These are phyloP conservation scores for Hippocampus comes DNA, from an alignment of 2,113 vertebrate genomes.

Conservation along the genomic window DNA sequence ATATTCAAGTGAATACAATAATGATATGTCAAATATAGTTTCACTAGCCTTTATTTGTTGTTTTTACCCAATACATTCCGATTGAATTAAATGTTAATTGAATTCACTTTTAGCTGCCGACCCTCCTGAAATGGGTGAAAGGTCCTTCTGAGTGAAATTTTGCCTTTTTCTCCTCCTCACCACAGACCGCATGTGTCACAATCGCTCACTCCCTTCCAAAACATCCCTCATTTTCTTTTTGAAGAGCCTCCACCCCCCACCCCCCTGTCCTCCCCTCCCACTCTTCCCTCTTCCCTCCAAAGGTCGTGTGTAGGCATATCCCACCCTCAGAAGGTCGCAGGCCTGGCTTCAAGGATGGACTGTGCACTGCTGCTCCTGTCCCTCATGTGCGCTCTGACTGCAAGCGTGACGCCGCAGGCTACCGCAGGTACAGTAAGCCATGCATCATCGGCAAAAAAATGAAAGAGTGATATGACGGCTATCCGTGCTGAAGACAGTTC, in stretches of 20 bases:
- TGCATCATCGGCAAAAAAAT: not conserved
- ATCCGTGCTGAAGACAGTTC: not conserved
- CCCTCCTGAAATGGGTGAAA: slow-evolving; percentile 73
- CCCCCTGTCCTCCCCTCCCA: not conserved
- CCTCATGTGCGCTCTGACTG: slow-evolving; percentile 58
- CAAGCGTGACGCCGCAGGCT: slow-evolving; percentile 46
- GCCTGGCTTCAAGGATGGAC: slow-evolving; percentile 63
- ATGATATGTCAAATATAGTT: too few species aligned
- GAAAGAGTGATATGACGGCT: not conserved
- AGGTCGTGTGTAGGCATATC: slow-evolving; percentile 29
- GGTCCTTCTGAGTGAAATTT: slow-evolving; percentile 67
- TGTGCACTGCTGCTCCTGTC: slow-evolving; percentile 62
- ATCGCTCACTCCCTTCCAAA: slow-evolving; percentile 24
- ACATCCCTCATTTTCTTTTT: slow-evolving; percentile 12
- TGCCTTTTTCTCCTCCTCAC: slow-evolving; percentile 56
- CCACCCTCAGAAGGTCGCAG: slow-evolving; percentile 58
- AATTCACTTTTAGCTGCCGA: slow-evolving; percentile 27
- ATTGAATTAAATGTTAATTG: not conserved
- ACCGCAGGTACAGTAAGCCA: slow-evolving; percentile 59
- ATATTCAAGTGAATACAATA: too few species aligned
- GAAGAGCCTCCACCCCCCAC: slow-evolving; percentile 33
- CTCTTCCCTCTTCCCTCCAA: slow-evolving; percentile 47
- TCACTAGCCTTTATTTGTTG: too few species aligned
- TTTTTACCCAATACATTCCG: too few species aligned
- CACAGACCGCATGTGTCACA: slow-evolving; percentile 70